These are phyloP conservation scores for Octopus sinensis DNA, from an alignment of 1,140 invertebrate species.

Conservation along the genomic window DNA sequence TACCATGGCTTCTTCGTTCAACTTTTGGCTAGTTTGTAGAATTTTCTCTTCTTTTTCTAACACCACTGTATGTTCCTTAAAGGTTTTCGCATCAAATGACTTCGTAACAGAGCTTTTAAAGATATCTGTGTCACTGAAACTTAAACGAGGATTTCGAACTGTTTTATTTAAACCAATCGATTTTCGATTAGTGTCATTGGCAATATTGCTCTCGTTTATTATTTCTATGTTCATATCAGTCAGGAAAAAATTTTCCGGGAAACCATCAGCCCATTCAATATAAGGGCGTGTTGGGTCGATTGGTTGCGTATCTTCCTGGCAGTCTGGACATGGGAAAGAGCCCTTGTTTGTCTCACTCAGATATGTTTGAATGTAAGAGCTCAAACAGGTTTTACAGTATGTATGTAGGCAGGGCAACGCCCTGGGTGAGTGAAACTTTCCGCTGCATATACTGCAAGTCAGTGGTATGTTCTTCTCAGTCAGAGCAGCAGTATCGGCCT, in stretches of 20 bases:
- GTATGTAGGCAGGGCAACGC: conserved; percentile 13
- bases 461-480: neutral
- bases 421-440: neutral
- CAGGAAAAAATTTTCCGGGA: conserved; percentile 10
- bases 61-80: no score
- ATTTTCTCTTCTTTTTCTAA: no score
- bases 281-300: neutral
- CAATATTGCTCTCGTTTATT: no score
- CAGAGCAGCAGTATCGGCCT: no score
- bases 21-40: no score
- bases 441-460: neutral
- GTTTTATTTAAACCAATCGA: no score
- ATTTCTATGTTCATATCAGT: neutral
- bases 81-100: no score
- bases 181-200: no score
- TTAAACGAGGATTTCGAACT: no score
- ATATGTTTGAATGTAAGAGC: neutral
- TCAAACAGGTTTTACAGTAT: conserved; percentile 8
- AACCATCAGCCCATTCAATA: neutral
- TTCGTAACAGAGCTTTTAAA: no score
- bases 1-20: no score
- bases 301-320: neutral
- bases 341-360: neutral
- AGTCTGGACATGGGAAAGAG: conserved; percentile 5
- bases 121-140: no score